phyloP scores from a whole-genome alignment of 2,888 invertebrate genomes.

The Baronia brevicornis region DNA sequence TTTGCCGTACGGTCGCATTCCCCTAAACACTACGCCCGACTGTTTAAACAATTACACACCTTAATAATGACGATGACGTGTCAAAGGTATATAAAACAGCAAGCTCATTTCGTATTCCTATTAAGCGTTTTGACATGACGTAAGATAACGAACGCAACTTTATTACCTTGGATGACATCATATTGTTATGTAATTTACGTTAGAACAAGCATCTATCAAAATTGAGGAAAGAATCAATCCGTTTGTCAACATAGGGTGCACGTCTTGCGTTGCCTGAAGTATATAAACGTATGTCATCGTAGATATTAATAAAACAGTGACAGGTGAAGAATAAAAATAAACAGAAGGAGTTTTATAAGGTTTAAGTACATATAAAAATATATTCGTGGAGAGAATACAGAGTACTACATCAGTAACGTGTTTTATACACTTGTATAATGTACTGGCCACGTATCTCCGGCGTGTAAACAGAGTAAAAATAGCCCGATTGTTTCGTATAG shows the following conservation, averaged over 20 bases:
- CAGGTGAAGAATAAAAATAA: slow-evolving; percentile 6
- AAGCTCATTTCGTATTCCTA: slow-evolving; percentile 32
- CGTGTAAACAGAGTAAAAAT: slow-evolving; percentile 51
- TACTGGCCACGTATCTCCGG: slow-evolving; percentile 28
- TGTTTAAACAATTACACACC: slow-evolving; percentile 25
- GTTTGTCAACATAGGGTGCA: slow-evolving; percentile 37
- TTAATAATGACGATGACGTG: slow-evolving; percentile 32
- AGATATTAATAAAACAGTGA: slow-evolving; percentile 11
- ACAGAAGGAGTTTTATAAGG: slow-evolving; percentile 4
- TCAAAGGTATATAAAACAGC: slow-evolving; percentile 31
- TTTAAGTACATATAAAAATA: no score
- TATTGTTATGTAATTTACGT: slow-evolving; percentile 41
- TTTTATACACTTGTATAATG: slow-evolving; percentile 22
- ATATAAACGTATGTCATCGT: slow-evolving; percentile 16
- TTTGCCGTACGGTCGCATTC: background rate
- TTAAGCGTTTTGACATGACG: slow-evolving; percentile 40
- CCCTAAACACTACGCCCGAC: background rate
- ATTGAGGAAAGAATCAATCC: slow-evolving; percentile 41
- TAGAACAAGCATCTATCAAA: slow-evolving; percentile 46
- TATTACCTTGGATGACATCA: slow-evolving; percentile 47
- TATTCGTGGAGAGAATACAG: no score
- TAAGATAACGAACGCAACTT: slow-evolving; percentile 45
- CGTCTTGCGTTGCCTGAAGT: slow-evolving; percentile 24
- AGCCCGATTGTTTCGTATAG: slow-evolving; percentile 55
- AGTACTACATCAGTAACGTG: no score